Evolutionary conservation across 1,140 invertebrate genomes (phyloP), one percentile per base, ranked within the genome.

Genomic region (Neodiprion virginianus): DNA sequence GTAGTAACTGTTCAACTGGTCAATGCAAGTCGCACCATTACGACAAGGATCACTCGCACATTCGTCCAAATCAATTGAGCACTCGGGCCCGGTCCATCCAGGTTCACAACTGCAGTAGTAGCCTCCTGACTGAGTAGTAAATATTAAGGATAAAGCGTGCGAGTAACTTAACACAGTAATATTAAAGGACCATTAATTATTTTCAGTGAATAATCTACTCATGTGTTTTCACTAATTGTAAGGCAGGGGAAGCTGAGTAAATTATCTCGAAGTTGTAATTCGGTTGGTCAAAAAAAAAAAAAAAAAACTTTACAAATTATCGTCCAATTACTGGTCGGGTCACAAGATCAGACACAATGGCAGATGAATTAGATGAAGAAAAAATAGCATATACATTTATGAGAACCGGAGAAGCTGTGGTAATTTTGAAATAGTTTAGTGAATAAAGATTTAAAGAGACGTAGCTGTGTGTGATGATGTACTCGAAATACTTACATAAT

Each of bases 91-190:
- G 21, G 89, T 90, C 91, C 93, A 96, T 23, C 94, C 95, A 71
- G 91, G 84, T 68, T 92, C 90, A 84, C 95, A 96, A 70, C 90
- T 90, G 88, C 95, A 96, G 75, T 92, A 92, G 88, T 94, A 96
- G 23, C 91, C 90, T 75, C 83, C 86, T 47, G 89, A 79, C 91
- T 92, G 84, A 74, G 47, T 68, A 48, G 17, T 70, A 65, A 9
- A 9, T 61, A 50, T 28, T 17, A 61, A 69, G 17, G 28, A 61
- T 61, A 12, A 61, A 61, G 53, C 11, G 53, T 61, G 53, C 11
- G 53, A 40, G 28, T 40, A 40, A 40, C 1, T 61, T 14, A 61
- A 61, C 5, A 61, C 53, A 61, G 53, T 61, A 61, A 61, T 61
- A 14, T 61, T 61, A 61, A 61, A 17, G n/a, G 5, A 68, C 53